Percentiles rank a stretch among this genome's conserved stretches.
Evolutionary conservation across 2,888 invertebrate genomes (phyloP).

Genomic region (Cybosia mesomella): DNA sequence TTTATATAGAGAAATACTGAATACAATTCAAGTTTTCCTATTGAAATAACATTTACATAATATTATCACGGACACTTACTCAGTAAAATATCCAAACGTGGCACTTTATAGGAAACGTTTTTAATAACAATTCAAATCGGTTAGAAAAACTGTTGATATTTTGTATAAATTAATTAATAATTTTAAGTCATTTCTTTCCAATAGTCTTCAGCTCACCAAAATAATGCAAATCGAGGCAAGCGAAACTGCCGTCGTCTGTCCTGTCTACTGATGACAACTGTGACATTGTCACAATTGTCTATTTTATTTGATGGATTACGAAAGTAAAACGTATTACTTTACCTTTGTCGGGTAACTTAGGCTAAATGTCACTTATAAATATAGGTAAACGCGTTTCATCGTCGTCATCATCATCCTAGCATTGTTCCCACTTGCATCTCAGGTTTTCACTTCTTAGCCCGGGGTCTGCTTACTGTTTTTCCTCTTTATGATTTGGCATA

Average conservation of each 20-base stretch:
- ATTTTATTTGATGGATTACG: neutral
- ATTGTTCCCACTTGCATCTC: too few relatives aligned
- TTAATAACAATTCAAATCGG: conserved; percentile 26
- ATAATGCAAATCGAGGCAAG: conserved; percentile 23
- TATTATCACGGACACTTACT: conserved; percentile 44
- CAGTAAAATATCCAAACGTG: conserved; percentile 39
- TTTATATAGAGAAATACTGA: neutral
- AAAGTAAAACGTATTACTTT: neutral
- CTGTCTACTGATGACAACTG: neutral
- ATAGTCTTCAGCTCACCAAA: conserved; percentile 32
- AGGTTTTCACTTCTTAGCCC: too few relatives aligned
- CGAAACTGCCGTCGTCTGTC: conserved; percentile 30
- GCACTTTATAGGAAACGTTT: conserved; percentile 41
- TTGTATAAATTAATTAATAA: conserved; percentile 32
- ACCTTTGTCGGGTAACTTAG: neutral
- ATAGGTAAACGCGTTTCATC: too few relatives aligned
- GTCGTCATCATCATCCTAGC: too few relatives aligned
- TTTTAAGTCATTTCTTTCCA: conserved; percentile 41
- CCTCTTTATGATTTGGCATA: too few relatives aligned
- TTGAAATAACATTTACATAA: conserved; percentile 41
- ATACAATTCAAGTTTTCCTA: neutral
- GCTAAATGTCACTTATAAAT: neutral
- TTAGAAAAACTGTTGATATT: conserved; percentile 24
- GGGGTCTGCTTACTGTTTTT: too few relatives aligned
- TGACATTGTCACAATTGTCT: conserved; percentile 10